Base-by-base conservation (phyloP, 2,113 vertebrate species). In the Labeo rohita region DNA sequence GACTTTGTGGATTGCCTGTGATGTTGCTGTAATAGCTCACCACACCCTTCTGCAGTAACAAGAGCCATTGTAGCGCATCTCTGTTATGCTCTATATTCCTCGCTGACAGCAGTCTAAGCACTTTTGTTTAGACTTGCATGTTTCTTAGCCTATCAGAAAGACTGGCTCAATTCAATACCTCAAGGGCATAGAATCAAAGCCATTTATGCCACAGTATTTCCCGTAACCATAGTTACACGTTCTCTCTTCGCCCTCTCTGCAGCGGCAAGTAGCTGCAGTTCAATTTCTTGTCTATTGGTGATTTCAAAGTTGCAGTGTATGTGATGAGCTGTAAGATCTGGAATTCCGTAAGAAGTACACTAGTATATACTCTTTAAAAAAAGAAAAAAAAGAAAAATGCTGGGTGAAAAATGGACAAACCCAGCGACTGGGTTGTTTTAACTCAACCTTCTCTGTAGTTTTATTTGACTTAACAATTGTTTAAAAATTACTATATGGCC, bases 151-250 rank as follows among this genome's bases (percentile, higher is more conserved):
- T 68, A 21, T 82, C 45, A 52, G 80, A 82, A 81, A 50, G 43
- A 10, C 23, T 61, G 18, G 54, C 66, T 86, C 39, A 21, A 81
- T 49, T 63, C 34, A 70, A 49, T 65, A 86, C 28, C 85, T 86
- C 85, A 82, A 75, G 78, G 78, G 68, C 79, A 86, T 21, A 73
- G 66, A 80, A 73, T 59, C 59, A 63, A 80, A 81, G 77, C 77
- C 4, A 11, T 86, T 86, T 50, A 73, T 86, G 66, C 78, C 63
- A 78, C 68, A 65, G 85, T 86, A 63, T 75, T 82, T 82, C 66
- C 9, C 3, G 85, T 86, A 82, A 86, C 85, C 85, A 86, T 86
- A 81, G 85, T 86, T 82, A 75, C 78, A n/a, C 21, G 6, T 23
- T n/a, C 23, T 65, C 23, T 77, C n/a, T 56, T 11, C 47, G 1